Evolutionary conservation across 2,113 vertebrate genomes (phyloP).

Genomic region (Pipra filicauda): DNA sequence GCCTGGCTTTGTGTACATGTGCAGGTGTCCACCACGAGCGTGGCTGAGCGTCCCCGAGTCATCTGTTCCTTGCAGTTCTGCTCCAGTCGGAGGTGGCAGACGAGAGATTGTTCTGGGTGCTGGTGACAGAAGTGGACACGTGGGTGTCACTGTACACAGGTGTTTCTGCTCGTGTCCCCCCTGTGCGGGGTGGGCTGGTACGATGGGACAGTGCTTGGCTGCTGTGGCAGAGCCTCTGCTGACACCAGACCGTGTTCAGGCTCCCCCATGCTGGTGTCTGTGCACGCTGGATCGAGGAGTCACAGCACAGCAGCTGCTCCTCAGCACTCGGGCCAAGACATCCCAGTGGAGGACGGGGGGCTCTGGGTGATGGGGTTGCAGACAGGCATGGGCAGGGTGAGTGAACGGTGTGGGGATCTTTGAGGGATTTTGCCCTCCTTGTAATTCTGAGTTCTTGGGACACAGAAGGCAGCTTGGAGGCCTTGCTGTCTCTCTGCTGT

Average conservation of each 20-base stretch:
- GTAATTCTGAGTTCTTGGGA: neutral
- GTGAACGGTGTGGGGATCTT: neutral
- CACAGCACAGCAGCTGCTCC: neutral
- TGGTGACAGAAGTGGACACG: neutral
- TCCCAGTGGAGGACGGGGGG: rapidly evolving
- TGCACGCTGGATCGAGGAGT: neutral
- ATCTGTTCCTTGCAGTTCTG: neutral
- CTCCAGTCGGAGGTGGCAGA: neutral
- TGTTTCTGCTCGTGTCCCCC: neutral
- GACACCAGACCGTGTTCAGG: neutral
- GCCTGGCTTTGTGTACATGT: neutral
- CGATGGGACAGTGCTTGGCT: neutral
- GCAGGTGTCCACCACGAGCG: neutral
- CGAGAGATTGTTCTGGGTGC: neutral
- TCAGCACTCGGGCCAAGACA: rapidly evolving
- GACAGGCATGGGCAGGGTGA: rapidly evolving
- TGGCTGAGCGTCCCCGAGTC: neutral
- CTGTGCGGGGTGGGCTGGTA: neutral
- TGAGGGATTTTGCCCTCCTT: neutral
- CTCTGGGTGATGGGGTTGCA: rapidly evolving
- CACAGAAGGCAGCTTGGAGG: neutral
- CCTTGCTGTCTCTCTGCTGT: neutral
- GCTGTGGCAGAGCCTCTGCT: neutral
- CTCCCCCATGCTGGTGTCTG: neutral
- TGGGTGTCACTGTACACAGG: neutral